phyloP scores from a whole-genome alignment of 1,140 invertebrate genomes.

The Apocrypta bakeri region DNA sequence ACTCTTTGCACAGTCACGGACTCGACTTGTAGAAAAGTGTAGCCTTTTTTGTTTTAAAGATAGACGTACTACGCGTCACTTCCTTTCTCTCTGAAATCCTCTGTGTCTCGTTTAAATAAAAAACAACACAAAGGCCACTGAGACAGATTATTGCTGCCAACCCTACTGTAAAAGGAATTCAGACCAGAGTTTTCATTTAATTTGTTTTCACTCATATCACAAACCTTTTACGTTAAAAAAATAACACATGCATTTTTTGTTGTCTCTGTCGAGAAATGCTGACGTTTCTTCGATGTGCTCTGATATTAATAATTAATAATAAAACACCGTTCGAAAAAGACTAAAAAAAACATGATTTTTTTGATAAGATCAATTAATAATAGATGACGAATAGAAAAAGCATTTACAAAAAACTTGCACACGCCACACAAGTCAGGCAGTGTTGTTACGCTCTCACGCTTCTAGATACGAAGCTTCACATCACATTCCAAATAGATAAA shows the following conservation, averaged over 20 bases:
- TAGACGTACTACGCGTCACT: neutral
- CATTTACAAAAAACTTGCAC: slow-evolving; percentile 39
- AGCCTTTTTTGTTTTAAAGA: slow-evolving; percentile 10
- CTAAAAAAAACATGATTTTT: slow-evolving; percentile 20
- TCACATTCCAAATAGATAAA: slow-evolving; percentile 19
- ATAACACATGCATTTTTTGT: slow-evolving; percentile 12
- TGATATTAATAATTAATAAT: slow-evolving; percentile 20
- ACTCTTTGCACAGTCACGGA: neutral
- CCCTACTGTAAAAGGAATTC: slow-evolving; percentile 38
- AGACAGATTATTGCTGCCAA: slow-evolving; percentile 42
- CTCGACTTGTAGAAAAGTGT: slow-evolving; percentile 20
- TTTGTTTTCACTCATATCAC: slow-evolving; percentile 36
- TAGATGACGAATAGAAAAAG: slow-evolving; percentile 10
- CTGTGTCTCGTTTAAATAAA: slow-evolving; percentile 23
- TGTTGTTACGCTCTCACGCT: slow-evolving; percentile 20
- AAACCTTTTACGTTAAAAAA: slow-evolving; percentile 36
- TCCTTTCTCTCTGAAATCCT: neutral
- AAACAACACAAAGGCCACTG: slow-evolving; percentile 45
- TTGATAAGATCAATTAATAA: slow-evolving; percentile 12
- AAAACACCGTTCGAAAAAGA: slow-evolving; percentile 20
- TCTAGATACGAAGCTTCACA: slow-evolving; percentile 23
- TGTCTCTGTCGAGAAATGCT: slow-evolving; percentile 37
- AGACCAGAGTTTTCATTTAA: slow-evolving; percentile 40
- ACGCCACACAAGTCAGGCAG: slow-evolving; percentile 36
- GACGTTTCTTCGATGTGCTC: slow-evolving; percentile 37